Conservation (phyloP, 2,797 vertebrate genomes). For the Phataginus tetradactyla region DNA sequence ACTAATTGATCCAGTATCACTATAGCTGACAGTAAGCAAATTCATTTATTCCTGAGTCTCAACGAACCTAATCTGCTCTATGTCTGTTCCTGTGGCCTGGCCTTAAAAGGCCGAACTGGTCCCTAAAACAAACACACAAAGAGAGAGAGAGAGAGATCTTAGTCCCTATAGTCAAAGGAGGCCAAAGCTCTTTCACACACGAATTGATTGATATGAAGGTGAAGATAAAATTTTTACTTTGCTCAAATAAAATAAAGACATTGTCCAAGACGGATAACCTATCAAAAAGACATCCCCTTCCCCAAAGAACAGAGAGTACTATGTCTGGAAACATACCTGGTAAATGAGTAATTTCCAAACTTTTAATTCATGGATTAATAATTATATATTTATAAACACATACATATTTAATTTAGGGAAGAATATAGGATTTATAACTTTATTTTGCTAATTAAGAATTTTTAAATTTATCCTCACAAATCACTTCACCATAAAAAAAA, state of each 20-base stretch:
- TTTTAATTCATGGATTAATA: slow-evolving; percentile 3
- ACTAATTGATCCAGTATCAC: slow-evolving; percentile 11
- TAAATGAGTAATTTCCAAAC: slow-evolving; percentile 18
- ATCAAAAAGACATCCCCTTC: slow-evolving; percentile 28
- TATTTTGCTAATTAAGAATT: slow-evolving; percentile 39
- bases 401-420: neutral
- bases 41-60: neutral
- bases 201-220: slow-evolving; percentile 59
- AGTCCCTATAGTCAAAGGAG: slow-evolving; percentile 40
- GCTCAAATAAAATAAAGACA: slow-evolving; percentile 64
- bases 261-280: slow-evolving; percentile 24
- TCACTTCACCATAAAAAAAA: slow-evolving; percentile 29
- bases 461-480: neutral
- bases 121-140: neutral
- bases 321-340: slow-evolving; percentile 24
- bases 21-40: slow-evolving; percentile 14
- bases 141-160: neutral
- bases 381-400: neutral
- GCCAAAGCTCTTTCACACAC: slow-evolving; percentile 28
- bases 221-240: slow-evolving; percentile 69
- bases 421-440: neutral
- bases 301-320: slow-evolving; percentile 24
- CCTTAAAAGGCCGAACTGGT: slow-evolving; percentile 31
- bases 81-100: neutral
- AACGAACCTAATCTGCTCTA: neutral